A percentile compares a stretch with the other conserved stretches of the same genome.
Evolutionary conservation across 2,113 vertebrate species (phyloP).

Genomic region (Eonycteris spelaea): DNA sequence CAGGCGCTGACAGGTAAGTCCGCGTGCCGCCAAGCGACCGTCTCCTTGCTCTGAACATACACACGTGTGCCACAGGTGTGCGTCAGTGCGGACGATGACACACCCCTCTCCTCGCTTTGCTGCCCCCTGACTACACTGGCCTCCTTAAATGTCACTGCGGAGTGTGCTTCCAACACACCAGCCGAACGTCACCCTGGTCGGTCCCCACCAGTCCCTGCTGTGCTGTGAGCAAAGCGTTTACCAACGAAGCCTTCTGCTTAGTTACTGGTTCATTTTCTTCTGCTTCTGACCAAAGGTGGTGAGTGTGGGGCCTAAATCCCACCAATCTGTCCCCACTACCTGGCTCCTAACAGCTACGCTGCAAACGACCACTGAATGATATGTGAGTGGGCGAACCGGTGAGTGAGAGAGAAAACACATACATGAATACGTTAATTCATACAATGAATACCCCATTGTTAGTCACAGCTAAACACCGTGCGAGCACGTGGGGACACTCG

Average conservation of each 20-base stretch:
- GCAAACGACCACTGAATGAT: not conserved
- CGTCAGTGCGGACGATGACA: not conserved
- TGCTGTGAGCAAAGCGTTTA: not conserved
- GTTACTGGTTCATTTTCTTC: not conserved
- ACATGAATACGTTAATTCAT: not conserved
- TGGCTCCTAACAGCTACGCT: not conserved
- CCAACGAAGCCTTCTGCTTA: not conserved
- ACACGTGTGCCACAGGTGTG: not conserved
- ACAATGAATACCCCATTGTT: not conserved
- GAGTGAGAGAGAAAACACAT: not conserved
- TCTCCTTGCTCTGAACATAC: not conserved
- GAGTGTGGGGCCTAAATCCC: not conserved
- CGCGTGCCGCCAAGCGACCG: not conserved
- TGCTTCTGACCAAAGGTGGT: not conserved
- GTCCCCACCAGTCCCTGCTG: not conserved
- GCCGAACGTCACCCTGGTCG: fast-evolving
- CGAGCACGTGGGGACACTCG: too few relatives aligned
- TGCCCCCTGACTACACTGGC: not conserved
- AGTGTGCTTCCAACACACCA: not conserved
- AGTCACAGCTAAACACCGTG: not conserved
- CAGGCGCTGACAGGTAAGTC: not conserved
- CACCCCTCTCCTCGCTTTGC: not conserved
- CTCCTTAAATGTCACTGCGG: not conserved
- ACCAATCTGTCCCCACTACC: not conserved
- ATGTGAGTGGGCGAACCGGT: not conserved